These are phyloP conservation scores for Dendrolimus pini DNA, from an alignment of 2,888 invertebrate species.

Conservation along the genomic window DNA sequence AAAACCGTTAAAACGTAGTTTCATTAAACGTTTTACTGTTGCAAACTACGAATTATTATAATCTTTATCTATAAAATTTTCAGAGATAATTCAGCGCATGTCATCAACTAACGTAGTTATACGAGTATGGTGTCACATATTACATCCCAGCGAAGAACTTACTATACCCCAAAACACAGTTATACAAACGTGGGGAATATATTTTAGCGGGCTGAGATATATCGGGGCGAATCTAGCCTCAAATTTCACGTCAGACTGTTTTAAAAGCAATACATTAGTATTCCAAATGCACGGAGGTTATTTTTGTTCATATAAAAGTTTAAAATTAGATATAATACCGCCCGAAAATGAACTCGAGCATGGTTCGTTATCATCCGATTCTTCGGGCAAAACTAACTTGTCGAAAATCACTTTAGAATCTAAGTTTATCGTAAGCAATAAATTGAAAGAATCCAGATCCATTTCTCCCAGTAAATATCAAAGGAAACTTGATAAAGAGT, in stretches of 20 bases:
- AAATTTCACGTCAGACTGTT: slow-evolving; percentile 80
- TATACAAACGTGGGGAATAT: slow-evolving; percentile 89
- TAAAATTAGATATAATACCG: slow-evolving; percentile 67
- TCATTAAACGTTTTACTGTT: no score
- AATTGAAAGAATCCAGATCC: slow-evolving; percentile 54
- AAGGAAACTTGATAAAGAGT: slow-evolving; percentile 49
- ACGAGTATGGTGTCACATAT: slow-evolving; percentile 63
- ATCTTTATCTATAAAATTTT: slow-evolving; percentile 13
- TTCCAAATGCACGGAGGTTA: slow-evolving; percentile 93
- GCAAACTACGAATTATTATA: no score
- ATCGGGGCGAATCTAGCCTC: slow-evolving; percentile 83
- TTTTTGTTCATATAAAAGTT: slow-evolving; percentile 81
- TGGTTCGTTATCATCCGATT: slow-evolving; percentile 58
- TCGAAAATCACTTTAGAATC: slow-evolving; percentile 55
- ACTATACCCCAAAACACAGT: slow-evolving; percentile 68
- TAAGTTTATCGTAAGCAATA: slow-evolving; percentile 41
- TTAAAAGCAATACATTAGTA: slow-evolving; percentile 85
- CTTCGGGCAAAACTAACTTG: slow-evolving; percentile 51
- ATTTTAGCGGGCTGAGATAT: slow-evolving; percentile 88
- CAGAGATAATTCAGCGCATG: slow-evolving; percentile 67
- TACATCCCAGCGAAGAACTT: slow-evolving; percentile 28
- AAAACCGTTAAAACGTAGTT: no score
- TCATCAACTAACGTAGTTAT: slow-evolving; percentile 66
- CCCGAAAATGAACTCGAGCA: slow-evolving; percentile 62
- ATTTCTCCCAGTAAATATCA: slow-evolving; percentile 54